phyloP scores from a whole-genome alignment of 2,888 invertebrate genomes.

The Caenorhabditis sp. region DNA sequence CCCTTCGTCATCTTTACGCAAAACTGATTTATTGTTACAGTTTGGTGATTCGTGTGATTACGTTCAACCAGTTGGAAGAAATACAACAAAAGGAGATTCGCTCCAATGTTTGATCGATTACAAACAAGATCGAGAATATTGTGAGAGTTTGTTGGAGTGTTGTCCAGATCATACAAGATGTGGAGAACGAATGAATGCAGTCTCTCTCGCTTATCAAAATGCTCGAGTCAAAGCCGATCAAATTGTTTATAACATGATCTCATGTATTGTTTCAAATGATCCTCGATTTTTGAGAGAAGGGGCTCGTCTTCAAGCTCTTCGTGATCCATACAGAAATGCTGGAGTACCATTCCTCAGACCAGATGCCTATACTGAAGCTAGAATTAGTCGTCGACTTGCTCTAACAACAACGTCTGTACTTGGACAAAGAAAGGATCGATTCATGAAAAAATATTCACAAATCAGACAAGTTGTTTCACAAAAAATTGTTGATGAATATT shows the following conservation, averaged over 20 bases:
- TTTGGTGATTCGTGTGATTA: constrained; percentile 42
- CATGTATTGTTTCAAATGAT: constrained; percentile 43
- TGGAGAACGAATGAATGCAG: constrained; percentile 57
- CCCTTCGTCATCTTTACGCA: neutral
- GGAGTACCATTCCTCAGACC: constrained; percentile 50
- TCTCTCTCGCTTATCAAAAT: constrained; percentile 50
- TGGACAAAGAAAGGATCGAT: constrained; percentile 38
- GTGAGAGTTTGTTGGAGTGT: constrained; percentile 52
- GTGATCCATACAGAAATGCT: constrained; percentile 44
- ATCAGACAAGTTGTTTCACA: constrained; percentile 34
- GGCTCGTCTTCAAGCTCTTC: constrained; percentile 35
- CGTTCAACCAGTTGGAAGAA: constrained; percentile 32
- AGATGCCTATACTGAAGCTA: constrained; percentile 47
- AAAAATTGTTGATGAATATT: constrained; percentile 18
- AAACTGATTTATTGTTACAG: constrained; percentile 11
- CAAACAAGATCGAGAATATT: constrained; percentile 51
- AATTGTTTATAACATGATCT: constrained; percentile 49
- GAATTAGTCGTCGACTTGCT: constrained; percentile 44
- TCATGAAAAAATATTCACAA: constrained; percentile 44
- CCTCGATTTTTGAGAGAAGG: constrained; percentile 39
- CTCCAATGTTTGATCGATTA: constrained; percentile 50
- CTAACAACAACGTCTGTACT: constrained; percentile 40
- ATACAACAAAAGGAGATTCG: constrained; percentile 39
- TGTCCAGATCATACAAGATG: constrained; percentile 58
- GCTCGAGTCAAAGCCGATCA: constrained; percentile 51